phyloP scores from a whole-genome alignment of 2,113 vertebrate genomes.

The Agapornis roseicollis region DNA sequence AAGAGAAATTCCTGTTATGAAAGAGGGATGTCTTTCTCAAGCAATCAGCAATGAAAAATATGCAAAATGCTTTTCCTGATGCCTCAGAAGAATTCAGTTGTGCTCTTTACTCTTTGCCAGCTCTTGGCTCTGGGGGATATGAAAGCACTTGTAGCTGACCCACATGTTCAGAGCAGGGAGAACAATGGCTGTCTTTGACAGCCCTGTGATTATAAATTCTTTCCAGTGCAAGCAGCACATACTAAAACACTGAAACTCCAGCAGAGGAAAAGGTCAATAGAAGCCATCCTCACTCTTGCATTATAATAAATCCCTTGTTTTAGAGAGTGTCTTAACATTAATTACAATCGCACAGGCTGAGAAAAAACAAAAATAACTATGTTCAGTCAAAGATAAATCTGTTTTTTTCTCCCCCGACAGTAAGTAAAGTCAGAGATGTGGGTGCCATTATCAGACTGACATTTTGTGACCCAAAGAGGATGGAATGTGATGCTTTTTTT shows the following conservation, averaged over 20 bases:
- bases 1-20: constrained; percentile 79
- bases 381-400: constrained; percentile 69
- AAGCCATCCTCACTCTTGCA: constrained; percentile 73
- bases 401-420: constrained; percentile 1
- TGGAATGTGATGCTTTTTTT: constrained; percentile 10
- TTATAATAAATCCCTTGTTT: constrained; percentile 79
- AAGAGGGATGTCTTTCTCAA: constrained; percentile 78
- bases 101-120: constrained; percentile 73
- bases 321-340: constrained; percentile 65
- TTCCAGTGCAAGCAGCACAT: constrained; percentile 80
- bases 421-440: constrained; percentile 38
- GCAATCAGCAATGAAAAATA: constrained; percentile 78
- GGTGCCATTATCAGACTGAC: constrained; percentile 31
- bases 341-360: constrained; percentile 60
- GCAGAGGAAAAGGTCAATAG: constrained; percentile 79
- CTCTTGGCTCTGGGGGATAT: constrained; percentile 78
- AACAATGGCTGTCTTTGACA: constrained; percentile 86
- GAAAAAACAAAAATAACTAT: constrained; percentile 72
- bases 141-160: constrained; percentile 81
- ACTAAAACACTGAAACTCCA: constrained; percentile 81
- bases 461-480: constrained; percentile 2
- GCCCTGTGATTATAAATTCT: constrained; percentile 83
- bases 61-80: constrained; percentile 80
- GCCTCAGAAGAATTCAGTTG: constrained; percentile 80
- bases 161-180: constrained; percentile 77